Conservation (phyloP, 2,113 vertebrate genomes). For the Nothocercus nigrocapillus region DNA sequence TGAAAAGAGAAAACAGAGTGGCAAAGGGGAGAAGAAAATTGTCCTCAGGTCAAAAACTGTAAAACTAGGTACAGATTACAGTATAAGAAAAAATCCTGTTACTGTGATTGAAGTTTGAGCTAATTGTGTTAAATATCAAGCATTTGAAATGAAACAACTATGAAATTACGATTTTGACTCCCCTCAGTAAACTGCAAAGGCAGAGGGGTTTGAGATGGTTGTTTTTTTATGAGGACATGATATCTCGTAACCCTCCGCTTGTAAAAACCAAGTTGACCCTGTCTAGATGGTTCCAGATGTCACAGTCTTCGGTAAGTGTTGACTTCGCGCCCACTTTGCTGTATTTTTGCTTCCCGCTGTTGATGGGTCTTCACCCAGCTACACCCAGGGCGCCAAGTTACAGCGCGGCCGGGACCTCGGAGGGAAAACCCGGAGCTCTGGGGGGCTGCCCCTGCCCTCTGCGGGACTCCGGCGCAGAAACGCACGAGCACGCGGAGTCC, state of each 20-base stretch:
- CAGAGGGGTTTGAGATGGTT: fast-evolving
- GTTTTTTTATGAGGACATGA: not conserved
- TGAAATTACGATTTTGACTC: not conserved
- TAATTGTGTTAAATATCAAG: not conserved
- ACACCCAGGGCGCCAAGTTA: not conserved
- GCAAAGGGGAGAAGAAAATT: not conserved
- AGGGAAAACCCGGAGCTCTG: too few relatives aligned
- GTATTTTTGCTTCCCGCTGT: not conserved
- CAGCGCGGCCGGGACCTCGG: too few relatives aligned
- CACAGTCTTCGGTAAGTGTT: not conserved
- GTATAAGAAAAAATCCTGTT: not conserved
- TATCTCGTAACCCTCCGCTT: not conserved
- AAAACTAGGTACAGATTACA: not conserved
- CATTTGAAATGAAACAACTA: not conserved
- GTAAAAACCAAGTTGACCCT: not conserved
- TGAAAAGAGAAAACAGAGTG: not conserved
- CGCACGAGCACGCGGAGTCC: not conserved
- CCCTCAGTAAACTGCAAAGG: not conserved
- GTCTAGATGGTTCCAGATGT: not conserved
- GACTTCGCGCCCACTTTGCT: not conserved
- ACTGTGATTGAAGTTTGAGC: not conserved
- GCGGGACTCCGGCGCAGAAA: not conserved
- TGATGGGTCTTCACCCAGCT: not conserved
- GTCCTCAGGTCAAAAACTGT: not conserved
- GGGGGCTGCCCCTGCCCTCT: not conserved